Base-by-base conservation (phyloP, 2,888 invertebrate genomes). In the Caradrina clavipalpis region DNA sequence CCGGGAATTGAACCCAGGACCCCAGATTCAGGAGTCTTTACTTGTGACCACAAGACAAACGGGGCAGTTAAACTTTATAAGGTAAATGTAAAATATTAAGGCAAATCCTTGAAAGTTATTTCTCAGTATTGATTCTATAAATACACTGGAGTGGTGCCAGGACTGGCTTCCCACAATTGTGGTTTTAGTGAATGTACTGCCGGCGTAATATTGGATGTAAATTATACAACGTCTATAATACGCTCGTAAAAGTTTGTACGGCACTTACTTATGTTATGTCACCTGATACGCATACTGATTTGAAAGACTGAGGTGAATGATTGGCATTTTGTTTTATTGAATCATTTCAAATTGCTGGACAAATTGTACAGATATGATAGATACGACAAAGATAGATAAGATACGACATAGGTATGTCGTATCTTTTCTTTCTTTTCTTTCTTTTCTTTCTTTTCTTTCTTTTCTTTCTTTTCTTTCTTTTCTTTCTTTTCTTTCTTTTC, bases 111-210 rank as follows among this genome's bases (percentile, higher is more conserved):
- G 35, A 22, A 62, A 74, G 26, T 15, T 10, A 15, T 61, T 81
- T 78, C 69, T 56, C 10, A 61, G 73, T 69, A 73, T 56, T 21
- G 59, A 13, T 55, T 69, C 69, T 68, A 69, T 65, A 60, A 80
- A 82, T 80, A 73, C 13, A 58, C 58, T 82, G 81, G 83, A 73
- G 42, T 19, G 45, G 15, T 65, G 83, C 81, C 81, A 83, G 67
- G 49, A 59, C 60, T 56, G 60, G 64, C 31, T 80, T 82, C 78
- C 73, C 75, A 80, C 78, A 75, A 77, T 66, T 80, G 83, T 53
- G 69, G 66, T 73, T 80, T 76, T 71, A 45, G 58, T 73, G 61
- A 76, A 64, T 69, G 51, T 69, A 17, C 26, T 66, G 42, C n/a
- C 59, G 45, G 8, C n/a, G 53, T 62, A 50, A 60, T 69, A 75